Evolutionary conservation across 1,140 invertebrate species (phyloP).

Genomic region (Riptortus pedestris): DNA sequence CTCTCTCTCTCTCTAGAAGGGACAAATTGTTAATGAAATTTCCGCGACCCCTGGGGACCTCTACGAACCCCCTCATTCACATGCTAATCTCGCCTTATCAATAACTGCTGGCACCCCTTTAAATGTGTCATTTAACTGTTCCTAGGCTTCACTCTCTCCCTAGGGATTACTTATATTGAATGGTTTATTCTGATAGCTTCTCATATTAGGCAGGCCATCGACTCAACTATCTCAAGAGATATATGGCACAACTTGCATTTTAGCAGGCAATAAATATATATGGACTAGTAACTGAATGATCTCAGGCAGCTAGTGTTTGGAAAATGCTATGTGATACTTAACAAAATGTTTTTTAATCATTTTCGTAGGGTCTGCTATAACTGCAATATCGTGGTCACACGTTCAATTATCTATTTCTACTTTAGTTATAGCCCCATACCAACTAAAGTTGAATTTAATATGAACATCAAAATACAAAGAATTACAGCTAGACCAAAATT

Average conservation of each 20-base stretch:
- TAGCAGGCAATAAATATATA: neutral
- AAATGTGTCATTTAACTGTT: neutral
- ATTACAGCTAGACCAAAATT: no score
- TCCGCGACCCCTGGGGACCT: neutral
- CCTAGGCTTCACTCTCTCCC: neutral
- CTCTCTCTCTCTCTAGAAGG: neutral
- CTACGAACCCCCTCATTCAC: neutral
- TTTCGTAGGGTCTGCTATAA: no score
- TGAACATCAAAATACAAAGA: no score
- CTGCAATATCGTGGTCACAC: no score
- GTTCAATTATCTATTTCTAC: no score
- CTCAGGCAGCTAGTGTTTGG: neutral
- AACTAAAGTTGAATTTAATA: no score
- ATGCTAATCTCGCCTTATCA: constrained; percentile 3
- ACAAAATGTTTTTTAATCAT: no score
- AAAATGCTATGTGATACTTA: no score
- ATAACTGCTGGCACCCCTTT: neutral
- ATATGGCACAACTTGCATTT: no score
- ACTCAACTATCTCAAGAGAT: no score
- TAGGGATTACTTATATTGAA: neutral
- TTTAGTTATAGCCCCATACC: no score
- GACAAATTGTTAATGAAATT: constrained; percentile 13
- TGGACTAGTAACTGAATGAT: neutral
- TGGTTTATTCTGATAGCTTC: neutral
- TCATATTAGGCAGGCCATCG: neutral